phyloP scores from a whole-genome alignment of 2,888 invertebrate species.

The Cheilosia scutellata region DNA sequence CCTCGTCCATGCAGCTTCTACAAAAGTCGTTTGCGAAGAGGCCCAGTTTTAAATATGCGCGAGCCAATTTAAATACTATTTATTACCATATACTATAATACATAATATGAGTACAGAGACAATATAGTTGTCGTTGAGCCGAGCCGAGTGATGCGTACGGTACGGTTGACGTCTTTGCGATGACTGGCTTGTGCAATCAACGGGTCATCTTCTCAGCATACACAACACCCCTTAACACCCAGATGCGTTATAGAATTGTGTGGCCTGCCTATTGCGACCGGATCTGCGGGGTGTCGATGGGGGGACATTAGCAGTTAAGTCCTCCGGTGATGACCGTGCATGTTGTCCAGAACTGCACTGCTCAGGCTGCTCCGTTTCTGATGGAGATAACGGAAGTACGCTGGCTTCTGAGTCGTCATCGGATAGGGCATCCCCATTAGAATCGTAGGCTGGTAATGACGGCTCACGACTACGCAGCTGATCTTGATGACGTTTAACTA shows the following conservation, averaged over 20 bases:
- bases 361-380: conserved; percentile 18
- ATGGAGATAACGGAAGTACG: neutral
- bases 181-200: neutral
- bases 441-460: neutral
- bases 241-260: conserved; percentile 16
- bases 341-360: conserved; percentile 2
- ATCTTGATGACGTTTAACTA: conserved; percentile 43
- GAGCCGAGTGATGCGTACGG: neutral
- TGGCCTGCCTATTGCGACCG: conserved; percentile 6
- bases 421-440: neutral
- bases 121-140: neutral
- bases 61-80: neutral
- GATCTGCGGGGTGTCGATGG: conserved; percentile 4
- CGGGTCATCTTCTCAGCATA: neutral
- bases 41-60: conserved; percentile 5
- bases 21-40: too few relatives aligned
- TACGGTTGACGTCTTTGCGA: neutral
- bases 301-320: neutral
- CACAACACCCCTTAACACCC: conserved; percentile 26
- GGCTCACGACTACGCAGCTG: conserved; percentile 6
- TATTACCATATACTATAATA: neutral
- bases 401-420: neutral
- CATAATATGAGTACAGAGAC: too few relatives aligned
- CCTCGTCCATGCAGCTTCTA: too few relatives aligned
- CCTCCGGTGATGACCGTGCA: neutral